Base-by-base conservation (phyloP, 1,140 invertebrate species). In the Colletes latitarsis region DNA sequence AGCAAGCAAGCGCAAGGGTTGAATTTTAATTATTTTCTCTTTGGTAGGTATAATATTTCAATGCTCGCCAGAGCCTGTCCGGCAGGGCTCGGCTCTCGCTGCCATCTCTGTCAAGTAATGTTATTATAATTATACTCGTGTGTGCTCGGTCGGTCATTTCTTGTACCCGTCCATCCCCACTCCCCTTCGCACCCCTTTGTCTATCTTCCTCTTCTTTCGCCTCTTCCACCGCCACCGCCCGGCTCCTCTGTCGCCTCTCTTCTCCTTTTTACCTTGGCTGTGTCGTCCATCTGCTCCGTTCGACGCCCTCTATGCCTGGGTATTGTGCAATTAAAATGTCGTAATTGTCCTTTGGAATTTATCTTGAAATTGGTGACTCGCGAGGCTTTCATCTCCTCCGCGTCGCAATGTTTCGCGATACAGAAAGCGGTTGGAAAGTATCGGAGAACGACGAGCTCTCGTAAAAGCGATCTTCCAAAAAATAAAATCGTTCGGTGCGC, bases 1-100 rank as follows among this genome's bases (percentile, higher is more conserved):
- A 14, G 60, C 60, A 88, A 90, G 88, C 89, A 87, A 90, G 89
- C 89, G 91, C 91, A 93, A 93, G 92, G 91, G 90, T 92, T 93
- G 92, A 93, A 93, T 93, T 93, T 93, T 93, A 93, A 93, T 93
- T 93, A 93, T 93, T 93, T 93, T 92, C 92, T 92, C 92, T 93
- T 93, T 92, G 92, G 91, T 91, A 92, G 90, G 92, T 93, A 93
- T 93, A 92, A 93, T 93, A 92, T 93, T 93, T 93, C 92, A 93
- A 92, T 92, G 92, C 92, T 91, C 89, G 89, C 84, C 89, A 79
- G 82, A 90, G 89, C 87, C 89, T 91, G 88, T 90, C 84, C 90
- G 78, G 82, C 76, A 79, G 82, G 82, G 82, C 87, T 89, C 88
- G 82, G 84, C 88, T 90, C 90, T 89, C 87, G 87, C 89, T 84